Evolutionary conservation across 2,888 invertebrate genomes (phyloP).

Genomic region (Trissoscelio sp.): DNA sequence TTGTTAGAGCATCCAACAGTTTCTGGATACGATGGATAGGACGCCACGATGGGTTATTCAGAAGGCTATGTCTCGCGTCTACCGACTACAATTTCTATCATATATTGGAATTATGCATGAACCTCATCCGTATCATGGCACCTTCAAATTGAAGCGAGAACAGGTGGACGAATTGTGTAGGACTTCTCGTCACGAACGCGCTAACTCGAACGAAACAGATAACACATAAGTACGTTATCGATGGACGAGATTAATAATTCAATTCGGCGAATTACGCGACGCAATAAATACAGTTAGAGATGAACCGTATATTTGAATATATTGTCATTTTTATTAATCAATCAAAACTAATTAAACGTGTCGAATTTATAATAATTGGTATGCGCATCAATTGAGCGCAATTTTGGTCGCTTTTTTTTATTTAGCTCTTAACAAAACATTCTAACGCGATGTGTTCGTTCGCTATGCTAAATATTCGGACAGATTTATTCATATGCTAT

Average conservation of each 20-base stretch:
- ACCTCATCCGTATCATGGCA: constrained; percentile 70
- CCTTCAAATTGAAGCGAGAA: constrained; percentile 63
- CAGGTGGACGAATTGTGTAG: constrained; percentile 51
- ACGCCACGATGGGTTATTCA: constrained; percentile 75
- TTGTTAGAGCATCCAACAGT: constrained; percentile 58
- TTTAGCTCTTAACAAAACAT: too few relatives aligned
- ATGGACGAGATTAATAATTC: constrained; percentile 35
- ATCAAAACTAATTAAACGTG: too few relatives aligned
- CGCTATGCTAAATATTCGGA: constrained; percentile 17
- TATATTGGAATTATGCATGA: constrained; percentile 78
- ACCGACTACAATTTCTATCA: constrained; percentile 76
- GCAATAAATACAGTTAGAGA: not conserved
- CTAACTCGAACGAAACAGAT: constrained; percentile 39
- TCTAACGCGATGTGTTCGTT: too few relatives aligned
- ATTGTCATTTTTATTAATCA: too few relatives aligned
- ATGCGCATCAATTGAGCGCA: too few relatives aligned
- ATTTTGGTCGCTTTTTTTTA: too few relatives aligned
- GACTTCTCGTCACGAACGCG: constrained; percentile 39
- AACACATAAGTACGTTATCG: constrained; percentile 42
- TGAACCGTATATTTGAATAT: not conserved
- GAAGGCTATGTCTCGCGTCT: constrained; percentile 59
- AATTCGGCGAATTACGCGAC: constrained; percentile 16
- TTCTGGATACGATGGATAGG: constrained; percentile 72
- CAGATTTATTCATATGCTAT: not conserved
- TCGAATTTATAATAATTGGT: not conserved